Conservation (phyloP, 2,888 invertebrate species). For the Eudemis profundana region DNA sequence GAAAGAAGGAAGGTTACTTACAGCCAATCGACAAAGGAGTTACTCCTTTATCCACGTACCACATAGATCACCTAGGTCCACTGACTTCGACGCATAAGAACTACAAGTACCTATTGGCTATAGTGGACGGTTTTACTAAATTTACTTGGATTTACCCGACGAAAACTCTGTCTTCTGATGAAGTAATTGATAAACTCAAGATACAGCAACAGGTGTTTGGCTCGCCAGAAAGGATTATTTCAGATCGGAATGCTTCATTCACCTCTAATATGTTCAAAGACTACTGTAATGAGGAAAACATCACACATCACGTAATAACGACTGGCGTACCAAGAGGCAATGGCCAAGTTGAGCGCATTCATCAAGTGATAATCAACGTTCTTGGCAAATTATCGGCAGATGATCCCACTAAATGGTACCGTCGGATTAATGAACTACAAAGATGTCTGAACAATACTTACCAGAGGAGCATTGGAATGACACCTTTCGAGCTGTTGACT, state of each 20-base stretch:
- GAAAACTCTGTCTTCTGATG: conserved; percentile 54
- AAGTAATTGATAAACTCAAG: conserved; percentile 54
- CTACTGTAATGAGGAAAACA: conserved; percentile 44
- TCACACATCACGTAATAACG: conserved; percentile 43
- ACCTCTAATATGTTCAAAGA: conserved; percentile 47
- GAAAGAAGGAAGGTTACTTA: too few species aligned
- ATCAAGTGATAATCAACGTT: conserved; percentile 44
- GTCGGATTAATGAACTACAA: conserved; percentile 38
- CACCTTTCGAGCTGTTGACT: conserved; percentile 43
- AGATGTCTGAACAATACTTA: conserved; percentile 47
- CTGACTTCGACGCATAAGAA: too few species aligned
- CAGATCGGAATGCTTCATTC: conserved; percentile 46
- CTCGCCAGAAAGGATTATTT: conserved; percentile 45
- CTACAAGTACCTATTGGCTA: too few species aligned
- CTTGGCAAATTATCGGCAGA: conserved; percentile 46
- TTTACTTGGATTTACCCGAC: conserved; percentile 59
- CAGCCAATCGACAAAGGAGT: too few species aligned
- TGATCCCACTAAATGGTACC: conserved; percentile 45
- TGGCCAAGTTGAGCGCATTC: conserved; percentile 46
- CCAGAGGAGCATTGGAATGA: conserved; percentile 47
- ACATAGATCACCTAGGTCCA: conserved; percentile 1
- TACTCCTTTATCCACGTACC: background rate
- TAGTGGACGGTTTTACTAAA: conserved; percentile 58
- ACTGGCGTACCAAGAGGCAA: conserved; percentile 12
- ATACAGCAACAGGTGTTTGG: conserved; percentile 51